Conservation (phyloP, 1,140 invertebrate species). For the Philopotamus ludificatus region DNA sequence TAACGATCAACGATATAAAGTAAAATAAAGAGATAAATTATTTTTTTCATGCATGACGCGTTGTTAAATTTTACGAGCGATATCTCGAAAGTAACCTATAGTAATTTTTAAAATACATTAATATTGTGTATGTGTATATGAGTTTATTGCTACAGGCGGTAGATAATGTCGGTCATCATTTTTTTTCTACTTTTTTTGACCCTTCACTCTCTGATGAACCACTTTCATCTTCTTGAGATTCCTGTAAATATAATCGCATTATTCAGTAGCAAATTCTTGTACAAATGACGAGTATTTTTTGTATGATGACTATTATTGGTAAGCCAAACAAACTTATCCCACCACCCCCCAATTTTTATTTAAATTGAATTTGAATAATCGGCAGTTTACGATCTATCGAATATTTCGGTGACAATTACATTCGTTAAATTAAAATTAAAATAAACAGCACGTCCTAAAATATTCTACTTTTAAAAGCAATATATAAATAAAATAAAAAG, state of each 20-base stretch:
- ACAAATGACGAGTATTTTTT: background rate
- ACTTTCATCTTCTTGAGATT: slow-evolving; percentile 31
- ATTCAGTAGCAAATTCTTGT: slow-evolving; percentile 15
- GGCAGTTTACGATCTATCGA: background rate
- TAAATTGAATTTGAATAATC: background rate
- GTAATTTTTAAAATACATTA: no score
- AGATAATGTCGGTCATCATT: background rate
- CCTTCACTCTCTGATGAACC: slow-evolving; percentile 3
- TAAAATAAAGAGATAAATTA: no score
- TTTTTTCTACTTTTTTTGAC: background rate
- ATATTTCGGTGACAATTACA: background rate
- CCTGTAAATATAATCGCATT: slow-evolving; percentile 38
- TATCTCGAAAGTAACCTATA: no score
- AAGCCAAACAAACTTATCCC: background rate
- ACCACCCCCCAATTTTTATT: background rate
- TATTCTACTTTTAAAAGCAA: no score
- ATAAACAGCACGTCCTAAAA: no score
- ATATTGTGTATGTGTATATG: no score
- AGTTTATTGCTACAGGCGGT: background rate
- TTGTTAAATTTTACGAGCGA: no score
- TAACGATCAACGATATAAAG: no score
- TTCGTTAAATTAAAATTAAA: background rate
- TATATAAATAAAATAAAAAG: no score
- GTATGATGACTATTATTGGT: background rate
- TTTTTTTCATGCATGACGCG: no score